These are phyloP conservation scores for Neoitamus cyanurus DNA, from an alignment of 2,888 invertebrate genomes.

Conservation along the genomic window DNA sequence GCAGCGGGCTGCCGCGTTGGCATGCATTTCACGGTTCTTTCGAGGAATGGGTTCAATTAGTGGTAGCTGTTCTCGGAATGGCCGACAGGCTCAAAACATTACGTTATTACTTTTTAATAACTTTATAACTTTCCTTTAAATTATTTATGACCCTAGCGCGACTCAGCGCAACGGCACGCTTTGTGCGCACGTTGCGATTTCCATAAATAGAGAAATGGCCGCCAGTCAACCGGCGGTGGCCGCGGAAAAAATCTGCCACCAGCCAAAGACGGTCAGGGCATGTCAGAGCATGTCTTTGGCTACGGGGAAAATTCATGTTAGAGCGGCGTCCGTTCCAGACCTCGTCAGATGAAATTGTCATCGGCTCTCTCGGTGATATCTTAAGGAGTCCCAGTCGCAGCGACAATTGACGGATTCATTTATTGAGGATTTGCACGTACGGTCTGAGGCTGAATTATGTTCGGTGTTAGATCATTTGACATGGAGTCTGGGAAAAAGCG, in stretches of 20 bases:
- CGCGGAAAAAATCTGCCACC: slow-evolving; percentile 52
- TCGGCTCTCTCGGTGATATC: neutral
- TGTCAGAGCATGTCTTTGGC: neutral
- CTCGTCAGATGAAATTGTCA: slow-evolving; percentile 42
- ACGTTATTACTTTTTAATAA: slow-evolving; percentile 51
- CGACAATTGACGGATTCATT: slow-evolving; percentile 14
- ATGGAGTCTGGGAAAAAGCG: slow-evolving; percentile 7
- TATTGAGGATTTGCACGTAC: slow-evolving; percentile 37
- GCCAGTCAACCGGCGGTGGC: slow-evolving; percentile 46
- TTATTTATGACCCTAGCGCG: slow-evolving; percentile 31
- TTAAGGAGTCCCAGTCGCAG: neutral
- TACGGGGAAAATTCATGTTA: slow-evolving; percentile 8
- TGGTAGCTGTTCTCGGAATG: neutral
- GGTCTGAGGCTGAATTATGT: slow-evolving; percentile 20
- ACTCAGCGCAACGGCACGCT: slow-evolving; percentile 55
- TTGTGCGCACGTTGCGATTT: slow-evolving; percentile 55
- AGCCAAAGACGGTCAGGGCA: slow-evolving; percentile 36
- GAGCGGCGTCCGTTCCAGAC: slow-evolving; percentile 9
- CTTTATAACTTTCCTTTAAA: slow-evolving; percentile 51
- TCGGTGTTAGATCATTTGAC: slow-evolving; percentile 11
- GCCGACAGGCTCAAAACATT: slow-evolving; percentile 15
- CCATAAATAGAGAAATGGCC: slow-evolving; percentile 55
- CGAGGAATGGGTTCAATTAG: slow-evolving; percentile 29
- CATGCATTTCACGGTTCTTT: slow-evolving; percentile 18
- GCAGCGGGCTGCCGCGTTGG: neutral